phyloP scores from a whole-genome alignment of 92 coral and sea anemone species.

The Umimayanthus kanabou region DNA sequence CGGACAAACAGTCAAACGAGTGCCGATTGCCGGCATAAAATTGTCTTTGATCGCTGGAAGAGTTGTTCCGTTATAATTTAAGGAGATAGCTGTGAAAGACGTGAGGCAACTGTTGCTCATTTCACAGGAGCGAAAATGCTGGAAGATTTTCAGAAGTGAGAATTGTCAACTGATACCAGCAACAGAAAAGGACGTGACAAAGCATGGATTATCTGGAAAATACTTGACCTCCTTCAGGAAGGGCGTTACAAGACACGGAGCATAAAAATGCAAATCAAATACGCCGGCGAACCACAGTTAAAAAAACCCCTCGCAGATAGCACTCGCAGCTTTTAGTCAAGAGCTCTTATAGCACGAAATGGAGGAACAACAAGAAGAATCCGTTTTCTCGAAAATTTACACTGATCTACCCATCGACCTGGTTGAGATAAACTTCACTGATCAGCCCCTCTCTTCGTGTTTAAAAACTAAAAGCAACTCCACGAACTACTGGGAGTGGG shows the following conservation, averaged over 20 bases:
- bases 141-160: background rate
- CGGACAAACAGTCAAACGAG: background rate
- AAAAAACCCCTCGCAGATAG: background rate
- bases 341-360: background rate
- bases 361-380: background rate
- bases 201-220: background rate
- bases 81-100: too few relatives aligned
- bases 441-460: conserved; percentile 6
- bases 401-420: background rate
- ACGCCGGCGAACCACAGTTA: background rate
- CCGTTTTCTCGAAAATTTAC: background rate
- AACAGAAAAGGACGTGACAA: background rate
- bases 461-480: background rate
- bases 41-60: too few relatives aligned
- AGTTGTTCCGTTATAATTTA: background rate
- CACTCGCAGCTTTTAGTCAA: background rate
- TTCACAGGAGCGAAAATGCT: background rate
- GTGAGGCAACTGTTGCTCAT: background rate
- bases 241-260: background rate
- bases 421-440: background rate
- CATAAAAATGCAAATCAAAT: background rate
- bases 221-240: background rate
- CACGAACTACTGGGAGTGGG: conserved; percentile 6
- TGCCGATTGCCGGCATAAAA: background rate
- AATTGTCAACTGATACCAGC: background rate